phyloP scores from a whole-genome alignment of 2,113 vertebrate species.

The Hyaena hyaena region DNA sequence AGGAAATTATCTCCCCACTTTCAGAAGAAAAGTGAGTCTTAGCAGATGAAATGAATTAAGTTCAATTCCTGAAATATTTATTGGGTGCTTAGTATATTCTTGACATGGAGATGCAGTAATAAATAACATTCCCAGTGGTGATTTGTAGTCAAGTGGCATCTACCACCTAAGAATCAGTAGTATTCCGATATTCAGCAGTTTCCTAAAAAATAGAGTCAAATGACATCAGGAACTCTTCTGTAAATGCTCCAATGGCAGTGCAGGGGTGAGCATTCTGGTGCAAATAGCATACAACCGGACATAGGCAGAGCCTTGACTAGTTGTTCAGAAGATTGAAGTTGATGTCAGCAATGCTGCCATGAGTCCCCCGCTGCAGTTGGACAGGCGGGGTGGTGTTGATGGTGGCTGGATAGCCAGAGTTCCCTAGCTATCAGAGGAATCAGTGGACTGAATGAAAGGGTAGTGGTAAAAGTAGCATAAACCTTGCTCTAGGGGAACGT shows the following conservation, averaged over 20 bases:
- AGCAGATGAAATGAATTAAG: background rate
- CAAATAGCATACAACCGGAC: background rate
- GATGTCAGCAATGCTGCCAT: accelerated
- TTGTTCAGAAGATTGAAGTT: background rate
- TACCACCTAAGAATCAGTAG: background rate
- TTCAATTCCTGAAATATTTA: background rate
- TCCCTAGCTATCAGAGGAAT: no score
- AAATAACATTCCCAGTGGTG: background rate
- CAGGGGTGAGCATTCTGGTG: background rate
- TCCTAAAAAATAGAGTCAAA: background rate
- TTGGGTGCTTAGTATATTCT: background rate
- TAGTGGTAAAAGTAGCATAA: background rate
- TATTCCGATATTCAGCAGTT: background rate
- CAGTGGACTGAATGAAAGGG: accelerated
- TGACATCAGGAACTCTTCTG: background rate
- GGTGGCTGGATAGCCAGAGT: background rate
- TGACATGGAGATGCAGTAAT: background rate
- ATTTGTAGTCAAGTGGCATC: background rate
- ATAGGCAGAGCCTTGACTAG: background rate
- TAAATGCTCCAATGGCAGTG: accelerated
- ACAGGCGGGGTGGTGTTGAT: background rate
- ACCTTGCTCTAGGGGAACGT: background rate
- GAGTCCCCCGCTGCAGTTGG: accelerated
- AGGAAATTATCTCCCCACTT: background rate
- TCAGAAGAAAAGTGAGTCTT: background rate